Evolutionary conservation across 2,797 vertebrate species (phyloP), one percentile per base, ranked within the genome.

Genomic region (Hydrophis major): DNA sequence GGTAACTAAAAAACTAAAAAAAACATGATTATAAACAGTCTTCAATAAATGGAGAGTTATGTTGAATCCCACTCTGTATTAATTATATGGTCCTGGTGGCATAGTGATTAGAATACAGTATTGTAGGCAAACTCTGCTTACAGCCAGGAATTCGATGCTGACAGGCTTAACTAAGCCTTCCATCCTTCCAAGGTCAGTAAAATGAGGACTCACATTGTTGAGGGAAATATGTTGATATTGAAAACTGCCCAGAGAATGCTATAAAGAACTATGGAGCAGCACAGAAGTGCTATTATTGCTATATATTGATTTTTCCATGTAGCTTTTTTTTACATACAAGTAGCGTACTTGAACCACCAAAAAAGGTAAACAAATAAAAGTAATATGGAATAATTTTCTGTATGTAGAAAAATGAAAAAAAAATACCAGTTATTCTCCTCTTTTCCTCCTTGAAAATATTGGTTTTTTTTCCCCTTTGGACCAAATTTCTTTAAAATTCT

Each of bases 1-100:
- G 42, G 42, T 42, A 42, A 42, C 42, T 42, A 42, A 42, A 42
- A 42, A 97, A 94, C 92, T 94, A 93, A 87, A 95, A 95, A 95
- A 97, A 96, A 53, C 97, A 97, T 93, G 94, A 92, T 91, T 93
- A 95, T 96, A 95, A 97, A 97, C 94, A 96, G 95, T 96, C 97
- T 96, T 96, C 95, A 95, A 90, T 92, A 94, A 96, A 93, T 86
- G 95, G 91, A 95, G 95, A 96, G 92, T 93, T 92, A 94, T 92
- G 94, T 88, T 96, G 96, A 96, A 95, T 95, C 96, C 97, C 95
- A 97, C 87, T 96, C 97, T 94, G 95, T 89, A 92, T 92, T 96
- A 95, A 92, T 92, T 95, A 42, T 95, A 96, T 63, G n/a, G 27
- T 66, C 61, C 27, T 66, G 27, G 63, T 66, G 63, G 63, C 63